Conservation (phyloP, 2,797 vertebrate species). For the Centropyge bicolor region DNA sequence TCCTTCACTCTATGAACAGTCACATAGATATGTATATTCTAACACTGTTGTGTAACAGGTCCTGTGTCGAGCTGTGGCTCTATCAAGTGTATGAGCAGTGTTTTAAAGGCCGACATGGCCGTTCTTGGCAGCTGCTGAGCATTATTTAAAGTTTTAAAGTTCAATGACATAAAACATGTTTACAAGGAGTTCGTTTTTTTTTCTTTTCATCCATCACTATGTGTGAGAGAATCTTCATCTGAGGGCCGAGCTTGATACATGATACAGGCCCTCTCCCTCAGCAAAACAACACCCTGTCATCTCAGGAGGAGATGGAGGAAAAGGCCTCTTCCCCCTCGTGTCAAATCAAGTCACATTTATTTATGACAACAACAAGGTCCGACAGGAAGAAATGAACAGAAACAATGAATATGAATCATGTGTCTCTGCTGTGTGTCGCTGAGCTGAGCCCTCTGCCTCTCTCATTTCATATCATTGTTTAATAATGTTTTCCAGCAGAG, state of each 20-base stretch:
- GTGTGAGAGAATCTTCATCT: constrained; percentile 22
- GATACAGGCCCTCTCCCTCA: constrained; percentile 2
- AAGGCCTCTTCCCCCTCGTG: background rate
- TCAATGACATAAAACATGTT: constrained; percentile 33
- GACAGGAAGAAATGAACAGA: constrained; percentile 25
- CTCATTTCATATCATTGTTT: constrained; percentile 46
- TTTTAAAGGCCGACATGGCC: constrained; percentile 2
- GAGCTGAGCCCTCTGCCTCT: constrained; percentile 18
- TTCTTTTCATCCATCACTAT: constrained; percentile 25
- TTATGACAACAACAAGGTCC: constrained; percentile 4
- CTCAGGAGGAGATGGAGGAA: background rate
- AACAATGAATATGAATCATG: constrained; percentile 12
- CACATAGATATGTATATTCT: background rate
- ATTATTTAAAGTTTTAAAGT: constrained; percentile 31
- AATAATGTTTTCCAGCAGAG: constrained; percentile 55
- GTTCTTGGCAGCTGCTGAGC: constrained; percentile 29
- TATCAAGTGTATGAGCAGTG: constrained; percentile 1
- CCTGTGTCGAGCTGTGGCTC: background rate
- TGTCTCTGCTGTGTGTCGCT: background rate
- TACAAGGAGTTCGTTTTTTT: constrained; percentile 19
- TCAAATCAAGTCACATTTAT: background rate
- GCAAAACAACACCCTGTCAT: constrained; percentile 18
- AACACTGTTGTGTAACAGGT: background rate
- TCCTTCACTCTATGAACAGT: background rate
- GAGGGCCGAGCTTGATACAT: constrained; percentile 1